These are phyloP conservation scores for Periophthalmus modestus DNA, from an alignment of 2,113 vertebrate genomes.

Conservation along the genomic window DNA sequence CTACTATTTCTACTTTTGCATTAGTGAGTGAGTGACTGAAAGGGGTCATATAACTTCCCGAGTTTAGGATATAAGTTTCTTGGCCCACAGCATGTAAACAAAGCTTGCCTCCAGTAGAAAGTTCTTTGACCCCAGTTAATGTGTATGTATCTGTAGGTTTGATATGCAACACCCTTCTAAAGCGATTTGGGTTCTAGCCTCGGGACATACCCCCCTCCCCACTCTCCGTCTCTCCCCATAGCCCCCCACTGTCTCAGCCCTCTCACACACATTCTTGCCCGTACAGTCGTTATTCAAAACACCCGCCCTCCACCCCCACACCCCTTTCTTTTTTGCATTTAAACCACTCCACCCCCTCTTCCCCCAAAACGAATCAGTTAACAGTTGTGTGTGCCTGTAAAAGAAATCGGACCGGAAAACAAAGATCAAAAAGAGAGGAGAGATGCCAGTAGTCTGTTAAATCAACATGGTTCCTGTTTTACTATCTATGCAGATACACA, in stretches of 20 bases:
- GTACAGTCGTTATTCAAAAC: conserved; percentile 57
- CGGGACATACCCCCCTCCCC: conserved; percentile 21
- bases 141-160: conserved; percentile 25
- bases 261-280: conserved; percentile 51
- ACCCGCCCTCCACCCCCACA: conserved; percentile 4
- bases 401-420: conserved; percentile 23
- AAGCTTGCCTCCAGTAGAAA: conserved; percentile 28
- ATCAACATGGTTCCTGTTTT: conserved; percentile 70
- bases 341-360: background rate
- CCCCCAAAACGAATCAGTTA: conserved; percentile 24
- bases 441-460: conserved; percentile 69
- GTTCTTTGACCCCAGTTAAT: conserved; percentile 40
- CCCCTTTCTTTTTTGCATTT: conserved; percentile 3
- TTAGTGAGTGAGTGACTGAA: background rate
- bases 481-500: conserved; percentile 55
- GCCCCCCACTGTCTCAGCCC: conserved; percentile 40
- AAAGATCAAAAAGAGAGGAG: conserved; percentile 62
- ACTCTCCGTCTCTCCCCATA: conserved; percentile 37
- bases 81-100: conserved; percentile 12
- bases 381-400: conserved; percentile 52
- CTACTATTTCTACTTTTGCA: background rate
- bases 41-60: background rate
- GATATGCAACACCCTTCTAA: conserved; percentile 54
- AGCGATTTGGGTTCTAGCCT: conserved; percentile 26
- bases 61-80: background rate